Conservation (phyloP, 2,888 invertebrate genomes). For the Choristoneura rosaceana region DNA sequence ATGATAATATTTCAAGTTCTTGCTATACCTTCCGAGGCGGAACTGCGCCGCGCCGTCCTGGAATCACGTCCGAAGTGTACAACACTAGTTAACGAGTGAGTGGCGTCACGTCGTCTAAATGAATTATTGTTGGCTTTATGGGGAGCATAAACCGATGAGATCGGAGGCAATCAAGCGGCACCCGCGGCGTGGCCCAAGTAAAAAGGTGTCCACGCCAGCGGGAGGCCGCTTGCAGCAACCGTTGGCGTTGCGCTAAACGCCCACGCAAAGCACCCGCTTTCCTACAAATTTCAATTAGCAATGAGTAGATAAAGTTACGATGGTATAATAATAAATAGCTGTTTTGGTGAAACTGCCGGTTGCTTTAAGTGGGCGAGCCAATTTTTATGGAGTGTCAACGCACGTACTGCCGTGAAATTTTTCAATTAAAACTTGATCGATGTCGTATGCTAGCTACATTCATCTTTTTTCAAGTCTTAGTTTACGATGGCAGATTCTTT, state of each 20-base stretch:
- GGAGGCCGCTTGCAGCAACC: conserved; percentile 73
- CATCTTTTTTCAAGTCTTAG: not conserved
- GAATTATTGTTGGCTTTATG: conserved; percentile 85
- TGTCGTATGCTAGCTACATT: conserved; percentile 12
- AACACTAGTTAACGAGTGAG: conserved; percentile 81
- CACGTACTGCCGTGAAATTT: conserved; percentile 31
- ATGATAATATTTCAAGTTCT: conserved; percentile 57
- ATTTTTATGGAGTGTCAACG: conserved; percentile 22
- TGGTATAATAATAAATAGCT: conserved; percentile 56
- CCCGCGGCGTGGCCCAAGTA: conserved; percentile 79
- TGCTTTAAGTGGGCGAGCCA: conserved; percentile 12
- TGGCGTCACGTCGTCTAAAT: conserved; percentile 85
- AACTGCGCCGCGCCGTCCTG: conserved; percentile 49
- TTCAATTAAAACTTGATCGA: conserved; percentile 25
- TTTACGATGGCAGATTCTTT: not conserved
- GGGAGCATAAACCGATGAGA: conserved; percentile 83
- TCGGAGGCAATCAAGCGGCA: conserved; percentile 84
- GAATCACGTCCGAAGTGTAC: conserved; percentile 65
- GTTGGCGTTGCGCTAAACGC: conserved; percentile 76
- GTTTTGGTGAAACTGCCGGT: conserved; percentile 30
- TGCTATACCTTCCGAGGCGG: conserved; percentile 48
- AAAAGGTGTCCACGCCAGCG: conserved; percentile 79
- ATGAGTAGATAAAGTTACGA: conserved; percentile 73
- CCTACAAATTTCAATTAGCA: conserved; percentile 81
- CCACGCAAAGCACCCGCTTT: conserved; percentile 71